phyloP scores from a whole-genome alignment of 2,113 vertebrate species.

The Dromaius novaehollandiae region DNA sequence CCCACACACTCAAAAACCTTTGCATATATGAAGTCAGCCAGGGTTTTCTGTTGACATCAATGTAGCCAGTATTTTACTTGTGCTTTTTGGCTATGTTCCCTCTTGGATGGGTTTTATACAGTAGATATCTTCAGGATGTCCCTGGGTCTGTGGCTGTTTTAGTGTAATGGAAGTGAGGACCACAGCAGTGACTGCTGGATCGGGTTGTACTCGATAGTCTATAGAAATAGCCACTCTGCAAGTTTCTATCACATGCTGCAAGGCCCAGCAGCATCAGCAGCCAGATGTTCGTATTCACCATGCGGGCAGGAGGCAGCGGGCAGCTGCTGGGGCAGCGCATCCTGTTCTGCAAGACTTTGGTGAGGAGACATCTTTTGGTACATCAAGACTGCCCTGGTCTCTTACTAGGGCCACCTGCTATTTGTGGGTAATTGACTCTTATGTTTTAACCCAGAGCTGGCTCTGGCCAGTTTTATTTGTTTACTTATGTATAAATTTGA shows the following conservation, averaged over 20 bases:
- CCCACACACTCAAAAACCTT: background rate
- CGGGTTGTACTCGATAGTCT: too few species aligned
- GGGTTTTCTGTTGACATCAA: background rate
- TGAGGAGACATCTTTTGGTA: background rate
- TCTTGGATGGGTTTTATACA: background rate
- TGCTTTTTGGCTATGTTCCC: background rate
- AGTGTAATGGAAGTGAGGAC: background rate
- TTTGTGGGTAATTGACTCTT: background rate
- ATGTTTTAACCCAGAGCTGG: background rate
- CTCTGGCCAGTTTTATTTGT: background rate
- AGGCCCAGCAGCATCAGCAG: background rate
- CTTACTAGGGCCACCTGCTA: background rate
- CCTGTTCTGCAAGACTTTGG: background rate
- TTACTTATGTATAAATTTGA: background rate
- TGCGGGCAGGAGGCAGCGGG: background rate
- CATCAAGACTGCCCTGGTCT: background rate
- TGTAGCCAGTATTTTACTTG: background rate
- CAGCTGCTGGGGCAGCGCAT: fast-evolving
- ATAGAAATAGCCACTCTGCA: background rate
- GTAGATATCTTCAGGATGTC: background rate
- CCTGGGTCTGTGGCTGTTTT: background rate
- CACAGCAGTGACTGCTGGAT: background rate
- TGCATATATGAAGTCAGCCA: background rate
- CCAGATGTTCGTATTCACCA: background rate
- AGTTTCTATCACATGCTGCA: background rate